These are phyloP conservation scores for Lycophotia porphyrea DNA, from an alignment of 2,888 invertebrate species.

Conservation along the genomic window DNA sequence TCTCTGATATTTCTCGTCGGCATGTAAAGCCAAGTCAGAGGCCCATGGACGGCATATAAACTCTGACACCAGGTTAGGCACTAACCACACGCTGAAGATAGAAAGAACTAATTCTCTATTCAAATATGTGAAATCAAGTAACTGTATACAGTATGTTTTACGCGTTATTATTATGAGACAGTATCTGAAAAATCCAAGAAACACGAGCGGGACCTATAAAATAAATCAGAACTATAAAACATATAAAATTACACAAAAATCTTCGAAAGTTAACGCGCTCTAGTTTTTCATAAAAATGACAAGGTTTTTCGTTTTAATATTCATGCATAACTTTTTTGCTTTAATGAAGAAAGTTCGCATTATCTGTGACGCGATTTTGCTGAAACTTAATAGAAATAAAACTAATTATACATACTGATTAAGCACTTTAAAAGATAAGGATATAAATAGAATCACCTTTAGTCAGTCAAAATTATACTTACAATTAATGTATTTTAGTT, in stretches of 20 bases:
- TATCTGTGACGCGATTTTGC: not conserved
- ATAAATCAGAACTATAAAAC: slow-evolving; percentile 15
- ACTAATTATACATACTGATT: slow-evolving; percentile 28
- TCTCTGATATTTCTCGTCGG: no score
- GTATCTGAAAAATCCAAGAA: not conserved
- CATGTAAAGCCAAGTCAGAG: no score
- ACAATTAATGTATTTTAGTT: slow-evolving; percentile 10
- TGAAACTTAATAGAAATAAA: slow-evolving; percentile 5
- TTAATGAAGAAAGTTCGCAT: slow-evolving; percentile 18
- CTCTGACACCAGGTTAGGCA: no score
- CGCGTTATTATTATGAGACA: not conserved
- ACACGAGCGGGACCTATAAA: slow-evolving; percentile 3
- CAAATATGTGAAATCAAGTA: not conserved
- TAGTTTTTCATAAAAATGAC: slow-evolving; percentile 20
- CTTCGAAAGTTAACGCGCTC: slow-evolving; percentile 12
- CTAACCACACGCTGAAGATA: no score
- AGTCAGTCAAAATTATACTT: slow-evolving; percentile 25
- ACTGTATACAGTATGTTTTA: not conserved
- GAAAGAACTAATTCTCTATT: not conserved
- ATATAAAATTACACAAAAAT: slow-evolving; percentile 15
- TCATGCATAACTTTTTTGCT: not conserved
- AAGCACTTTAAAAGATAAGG: slow-evolving; percentile 14
- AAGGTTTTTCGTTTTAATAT: not conserved
- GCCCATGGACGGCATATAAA: no score
- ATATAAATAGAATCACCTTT: slow-evolving; percentile 25